A percentile compares a stretch with the other conserved stretches of the same genome.
These are phyloP conservation scores for Julus scanicus DNA, from an alignment of 2,888 invertebrate genomes.

Conservation along the genomic window DNA sequence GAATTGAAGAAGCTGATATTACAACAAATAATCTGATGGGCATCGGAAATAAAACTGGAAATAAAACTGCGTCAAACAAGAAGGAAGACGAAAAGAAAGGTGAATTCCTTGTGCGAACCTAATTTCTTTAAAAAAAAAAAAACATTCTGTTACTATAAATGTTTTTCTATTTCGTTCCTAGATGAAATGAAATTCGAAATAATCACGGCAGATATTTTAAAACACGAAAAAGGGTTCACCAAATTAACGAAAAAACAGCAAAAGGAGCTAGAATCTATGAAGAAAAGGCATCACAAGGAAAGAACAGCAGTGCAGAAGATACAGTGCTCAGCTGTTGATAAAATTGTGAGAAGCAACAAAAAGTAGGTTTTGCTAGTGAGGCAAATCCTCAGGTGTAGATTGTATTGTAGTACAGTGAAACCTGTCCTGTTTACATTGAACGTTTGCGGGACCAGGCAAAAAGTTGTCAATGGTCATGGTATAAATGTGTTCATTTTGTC, in stretches of 20 bases:
- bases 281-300: slow-evolving; percentile 94
- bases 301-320: slow-evolving; percentile 88
- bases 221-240: slow-evolving; percentile 84
- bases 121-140: background rate
- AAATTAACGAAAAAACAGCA: slow-evolving; percentile 95
- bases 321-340: slow-evolving; percentile 91
- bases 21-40: slow-evolving; percentile 68
- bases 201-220: slow-evolving; percentile 86
- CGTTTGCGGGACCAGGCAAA: too few relatives aligned
- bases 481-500: too few relatives aligned
- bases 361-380: slow-evolving; percentile 73
- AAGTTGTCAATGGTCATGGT: too few relatives aligned
- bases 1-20: slow-evolving; percentile 82
- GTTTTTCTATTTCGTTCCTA: slow-evolving; percentile 58
- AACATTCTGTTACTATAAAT: background rate
- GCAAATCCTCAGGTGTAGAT: too few relatives aligned
- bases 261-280: slow-evolving; percentile 91
- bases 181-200: slow-evolving; percentile 83
- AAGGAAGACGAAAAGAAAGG: slow-evolving; percentile 67
- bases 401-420: too few relatives aligned
- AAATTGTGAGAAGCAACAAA: slow-evolving; percentile 87
- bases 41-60: slow-evolving; percentile 67
- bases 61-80: slow-evolving; percentile 70
- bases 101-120: slow-evolving; percentile 61
- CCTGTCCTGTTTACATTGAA: too few relatives aligned